phyloP scores from a whole-genome alignment of 1,140 invertebrate species.

The Lucilia sericata region DNA sequence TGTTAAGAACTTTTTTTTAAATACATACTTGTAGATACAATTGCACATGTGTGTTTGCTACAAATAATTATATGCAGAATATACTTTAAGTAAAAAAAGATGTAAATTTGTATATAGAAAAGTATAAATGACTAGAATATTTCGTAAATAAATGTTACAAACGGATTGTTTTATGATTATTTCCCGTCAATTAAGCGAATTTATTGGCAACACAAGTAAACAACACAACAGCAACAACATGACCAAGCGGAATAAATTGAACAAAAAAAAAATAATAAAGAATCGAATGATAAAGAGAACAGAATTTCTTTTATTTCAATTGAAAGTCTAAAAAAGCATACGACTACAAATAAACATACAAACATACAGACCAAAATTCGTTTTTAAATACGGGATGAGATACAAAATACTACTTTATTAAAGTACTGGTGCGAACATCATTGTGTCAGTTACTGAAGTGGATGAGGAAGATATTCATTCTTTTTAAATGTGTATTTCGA shows the following conservation, averaged over 20 bases:
- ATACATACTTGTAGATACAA: neutral
- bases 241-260: neutral
- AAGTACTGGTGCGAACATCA: no score
- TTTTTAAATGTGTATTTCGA: no score
- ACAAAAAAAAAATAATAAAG: neutral
- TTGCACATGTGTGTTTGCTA: neutral
- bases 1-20: neutral
- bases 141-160: slow-evolving; percentile 49
- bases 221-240: slow-evolving; percentile 40
- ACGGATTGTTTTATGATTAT: slow-evolving; percentile 67
- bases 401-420: neutral
- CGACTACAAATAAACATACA: no score
- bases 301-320: neutral
- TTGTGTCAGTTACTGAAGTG: neutral
- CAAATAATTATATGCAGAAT: neutral
- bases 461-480: neutral
- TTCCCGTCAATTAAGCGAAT: slow-evolving; percentile 66
- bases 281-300: neutral
- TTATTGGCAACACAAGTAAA: slow-evolving; percentile 65
- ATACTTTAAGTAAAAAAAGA: neutral
- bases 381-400: neutral
- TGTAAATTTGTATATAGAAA: slow-evolving; percentile 13
- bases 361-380: no score
- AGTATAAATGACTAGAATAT: slow-evolving; percentile 19
- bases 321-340: no score